Conservation (phyloP, 2,888 invertebrate genomes). For the Tipula confusa region DNA sequence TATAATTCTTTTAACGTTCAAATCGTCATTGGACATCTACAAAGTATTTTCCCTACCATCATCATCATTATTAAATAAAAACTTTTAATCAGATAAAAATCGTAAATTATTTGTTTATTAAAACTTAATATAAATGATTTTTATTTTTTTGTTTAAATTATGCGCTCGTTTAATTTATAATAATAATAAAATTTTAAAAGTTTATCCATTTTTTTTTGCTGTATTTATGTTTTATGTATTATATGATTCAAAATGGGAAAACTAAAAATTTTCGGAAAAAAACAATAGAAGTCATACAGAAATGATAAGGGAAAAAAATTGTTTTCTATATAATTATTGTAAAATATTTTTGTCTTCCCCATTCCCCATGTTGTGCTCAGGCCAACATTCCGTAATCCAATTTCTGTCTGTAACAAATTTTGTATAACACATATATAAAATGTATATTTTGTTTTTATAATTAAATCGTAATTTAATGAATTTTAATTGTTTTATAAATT, state of each 20-base stretch:
- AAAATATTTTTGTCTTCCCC: not conserved
- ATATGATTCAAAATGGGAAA: not conserved
- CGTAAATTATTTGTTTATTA: no score
- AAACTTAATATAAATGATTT: no score
- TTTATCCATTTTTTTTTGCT: not conserved
- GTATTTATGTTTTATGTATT: not conserved
- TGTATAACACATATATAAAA: not conserved
- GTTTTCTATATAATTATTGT: not conserved
- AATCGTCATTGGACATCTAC: no score
- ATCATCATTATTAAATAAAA: no score
- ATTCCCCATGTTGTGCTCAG: not conserved
- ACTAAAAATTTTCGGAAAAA: not conserved
- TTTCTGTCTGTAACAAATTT: not conserved
- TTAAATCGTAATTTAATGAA: not conserved
- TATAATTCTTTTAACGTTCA: no score
- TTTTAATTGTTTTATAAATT: not conserved
- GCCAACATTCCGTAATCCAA: no score
- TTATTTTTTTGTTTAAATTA: no score
- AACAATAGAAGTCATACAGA: not conserved
- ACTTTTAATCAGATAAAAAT: no score
- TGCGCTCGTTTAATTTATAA: constrained; percentile 3
- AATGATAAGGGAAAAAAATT: not conserved
- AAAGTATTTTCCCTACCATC: no score
- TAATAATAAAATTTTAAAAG: not conserved
- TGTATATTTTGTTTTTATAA: not conserved